A percentile compares a stretch with the other conserved stretches of the same genome.
phyloP scores from a whole-genome alignment of 2,888 invertebrate genomes.

The Baccha elongata region DNA sequence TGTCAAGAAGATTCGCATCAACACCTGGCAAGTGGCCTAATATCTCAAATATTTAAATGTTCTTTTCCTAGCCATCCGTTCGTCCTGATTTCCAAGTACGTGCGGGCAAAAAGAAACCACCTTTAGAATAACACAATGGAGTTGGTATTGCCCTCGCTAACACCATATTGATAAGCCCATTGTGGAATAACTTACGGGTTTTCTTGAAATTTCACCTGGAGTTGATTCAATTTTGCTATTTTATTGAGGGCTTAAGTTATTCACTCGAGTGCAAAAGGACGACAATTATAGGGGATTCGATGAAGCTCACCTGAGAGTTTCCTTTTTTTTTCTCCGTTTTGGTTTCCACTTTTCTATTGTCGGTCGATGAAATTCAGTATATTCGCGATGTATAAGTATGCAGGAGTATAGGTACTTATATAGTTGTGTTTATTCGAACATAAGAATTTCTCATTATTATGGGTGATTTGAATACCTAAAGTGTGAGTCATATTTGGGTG shows the following conservation, averaged over 20 bases:
- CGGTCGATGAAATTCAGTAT: background rate
- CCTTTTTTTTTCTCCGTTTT: background rate
- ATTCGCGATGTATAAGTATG: too few relatives aligned
- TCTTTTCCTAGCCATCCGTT: background rate
- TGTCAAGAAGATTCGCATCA: slow-evolving; percentile 66
- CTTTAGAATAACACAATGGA: background rate
- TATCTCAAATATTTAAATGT: slow-evolving; percentile 68
- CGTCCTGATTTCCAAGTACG: background rate
- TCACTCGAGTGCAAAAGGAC: slow-evolving; percentile 69
- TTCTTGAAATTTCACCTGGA: slow-evolving; percentile 61
- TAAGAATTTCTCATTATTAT: too few relatives aligned
- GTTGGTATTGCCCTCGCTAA: background rate
- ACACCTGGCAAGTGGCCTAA: slow-evolving; percentile 63
- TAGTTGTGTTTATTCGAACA: too few relatives aligned
- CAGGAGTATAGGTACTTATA: too few relatives aligned
- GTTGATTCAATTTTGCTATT: slow-evolving; percentile 71
- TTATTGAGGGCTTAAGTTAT: slow-evolving; percentile 70
- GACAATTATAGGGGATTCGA: slow-evolving; percentile 65
- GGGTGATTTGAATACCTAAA: too few relatives aligned
- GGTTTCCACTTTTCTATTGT: background rate
- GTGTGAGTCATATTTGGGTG: too few relatives aligned
- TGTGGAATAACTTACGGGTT: slow-evolving; percentile 52
- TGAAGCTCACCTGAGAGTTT: slow-evolving; percentile 44
- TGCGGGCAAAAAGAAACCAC: background rate
- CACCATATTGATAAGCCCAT: slow-evolving; percentile 66